These are phyloP conservation scores for Limonius californicus DNA, from an alignment of 1,140 invertebrate species.

Conservation along the genomic window DNA sequence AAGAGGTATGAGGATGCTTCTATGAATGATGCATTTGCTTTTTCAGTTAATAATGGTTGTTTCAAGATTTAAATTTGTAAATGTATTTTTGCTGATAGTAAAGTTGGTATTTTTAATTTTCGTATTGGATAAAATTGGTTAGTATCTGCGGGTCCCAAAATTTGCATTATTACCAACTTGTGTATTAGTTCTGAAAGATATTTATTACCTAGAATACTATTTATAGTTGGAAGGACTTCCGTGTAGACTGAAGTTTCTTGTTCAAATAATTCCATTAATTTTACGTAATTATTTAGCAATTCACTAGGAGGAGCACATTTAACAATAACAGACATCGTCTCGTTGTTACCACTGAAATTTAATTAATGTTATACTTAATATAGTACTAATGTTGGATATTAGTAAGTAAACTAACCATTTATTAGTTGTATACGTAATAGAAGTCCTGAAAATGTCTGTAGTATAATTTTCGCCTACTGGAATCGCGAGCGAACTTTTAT, in stretches of 20 bases:
- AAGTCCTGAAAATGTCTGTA: conserved; percentile 35
- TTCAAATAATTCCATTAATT: conserved; percentile 1
- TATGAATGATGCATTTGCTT: too few relatives aligned
- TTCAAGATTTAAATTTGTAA: too few relatives aligned
- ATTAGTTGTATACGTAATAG: conserved; percentile 24
- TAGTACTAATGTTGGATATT: too few relatives aligned
- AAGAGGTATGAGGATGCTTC: too few relatives aligned
- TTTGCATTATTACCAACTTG: too few relatives aligned
- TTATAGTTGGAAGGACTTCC: not conserved
- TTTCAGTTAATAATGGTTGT: too few relatives aligned
- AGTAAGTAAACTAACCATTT: conserved; percentile 22
- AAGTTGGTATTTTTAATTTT: too few relatives aligned
- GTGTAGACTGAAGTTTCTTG: conserved; percentile 7
- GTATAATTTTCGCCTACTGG: conserved; percentile 40
- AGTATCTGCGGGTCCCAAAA: too few relatives aligned
- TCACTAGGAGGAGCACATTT: not conserved
- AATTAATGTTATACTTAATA: not conserved
- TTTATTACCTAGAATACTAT: not conserved
- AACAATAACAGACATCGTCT: conserved; percentile 24
- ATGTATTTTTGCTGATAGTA: too few relatives aligned
- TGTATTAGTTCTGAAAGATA: too few relatives aligned
- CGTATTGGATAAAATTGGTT: too few relatives aligned
- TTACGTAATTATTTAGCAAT: not conserved
- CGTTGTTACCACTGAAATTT: conserved; percentile 24
- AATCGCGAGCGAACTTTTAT: conserved; percentile 32